Percentiles rank a stretch among this genome's conserved stretches.
Evolutionary conservation across 2,888 invertebrate species (phyloP).

Genomic region (Carpatolechia fugitivella): DNA sequence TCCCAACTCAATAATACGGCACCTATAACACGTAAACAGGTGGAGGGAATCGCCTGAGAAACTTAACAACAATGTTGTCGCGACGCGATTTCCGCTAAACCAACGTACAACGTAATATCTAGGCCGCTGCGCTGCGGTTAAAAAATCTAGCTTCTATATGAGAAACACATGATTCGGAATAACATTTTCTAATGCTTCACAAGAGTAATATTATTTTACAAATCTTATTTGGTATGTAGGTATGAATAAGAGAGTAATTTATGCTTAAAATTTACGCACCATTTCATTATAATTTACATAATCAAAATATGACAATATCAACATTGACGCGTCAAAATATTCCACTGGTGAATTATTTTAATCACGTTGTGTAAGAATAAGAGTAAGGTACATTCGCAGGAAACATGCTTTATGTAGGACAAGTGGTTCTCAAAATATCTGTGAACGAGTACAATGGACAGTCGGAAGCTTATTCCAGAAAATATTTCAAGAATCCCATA

Average conservation of each 20-base stretch:
- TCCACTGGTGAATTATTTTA: too few species aligned
- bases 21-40: too few species aligned
- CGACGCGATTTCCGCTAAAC: slow-evolving; percentile 70
- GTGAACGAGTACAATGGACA: slow-evolving; percentile 8
- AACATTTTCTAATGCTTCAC: too few species aligned
- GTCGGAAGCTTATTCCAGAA: slow-evolving; percentile 15
- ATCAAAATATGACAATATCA: not conserved
- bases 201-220: too few species aligned
- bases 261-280: too few species aligned
- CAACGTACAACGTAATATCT: slow-evolving; percentile 66
- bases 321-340: too few species aligned
- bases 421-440: slow-evolving; percentile 19
- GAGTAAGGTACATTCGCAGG: not conserved
- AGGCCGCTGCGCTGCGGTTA: slow-evolving; percentile 38
- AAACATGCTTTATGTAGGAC: slow-evolving; percentile 18
- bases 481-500: slow-evolving; percentile 26
- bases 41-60: slow-evolving; percentile 23
- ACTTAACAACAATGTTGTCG: slow-evolving; percentile 72
- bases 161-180: too few species aligned
- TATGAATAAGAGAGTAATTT: too few species aligned
- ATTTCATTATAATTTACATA: too few species aligned
- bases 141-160: not conserved
- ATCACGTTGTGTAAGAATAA: not conserved
- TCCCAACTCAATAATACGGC: not conserved
- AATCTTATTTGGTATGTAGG: too few species aligned